A percentile compares a stretch with the other conserved stretches of the same genome.
phyloP scores from a whole-genome alignment of 1,140 invertebrate species.

The Heliconius hermathena region DNA sequence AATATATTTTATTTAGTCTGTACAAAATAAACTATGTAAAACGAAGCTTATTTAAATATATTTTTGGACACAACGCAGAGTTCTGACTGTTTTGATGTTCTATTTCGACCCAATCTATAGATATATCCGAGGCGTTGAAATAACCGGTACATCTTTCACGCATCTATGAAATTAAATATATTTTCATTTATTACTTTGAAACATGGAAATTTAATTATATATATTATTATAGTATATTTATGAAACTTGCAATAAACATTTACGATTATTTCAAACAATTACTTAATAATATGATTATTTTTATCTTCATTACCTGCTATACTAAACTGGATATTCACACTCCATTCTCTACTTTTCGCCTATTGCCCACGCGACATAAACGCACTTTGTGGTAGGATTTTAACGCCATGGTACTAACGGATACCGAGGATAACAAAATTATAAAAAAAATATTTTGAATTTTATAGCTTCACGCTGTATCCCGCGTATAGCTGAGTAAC shows the following conservation, averaged over 20 bases:
- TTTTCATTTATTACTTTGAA: background rate
- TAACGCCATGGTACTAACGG: too few species aligned
- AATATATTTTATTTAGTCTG: background rate
- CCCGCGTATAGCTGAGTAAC: too few species aligned
- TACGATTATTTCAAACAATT: too few species aligned
- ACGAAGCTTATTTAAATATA: background rate
- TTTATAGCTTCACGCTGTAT: too few species aligned
- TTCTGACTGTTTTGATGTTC: background rate
- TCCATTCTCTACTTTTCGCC: too few species aligned
- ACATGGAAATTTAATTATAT: background rate
- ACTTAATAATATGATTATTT: background rate
- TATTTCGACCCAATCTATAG: background rate
- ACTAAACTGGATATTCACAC: too few species aligned
- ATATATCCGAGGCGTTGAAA: background rate
- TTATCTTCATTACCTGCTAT: too few species aligned
- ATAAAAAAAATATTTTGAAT: too few species aligned
- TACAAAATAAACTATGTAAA: background rate
- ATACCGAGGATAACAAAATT: too few species aligned
- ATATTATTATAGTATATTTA: background rate
- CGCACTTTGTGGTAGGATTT: too few species aligned
- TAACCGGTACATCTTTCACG: background rate
- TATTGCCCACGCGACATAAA: too few species aligned
- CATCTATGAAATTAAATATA: background rate
- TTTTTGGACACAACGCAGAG: background rate
- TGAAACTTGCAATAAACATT: background rate